phyloP scores from a whole-genome alignment of 2,797 vertebrate species.

The Channallabes apus region DNA sequence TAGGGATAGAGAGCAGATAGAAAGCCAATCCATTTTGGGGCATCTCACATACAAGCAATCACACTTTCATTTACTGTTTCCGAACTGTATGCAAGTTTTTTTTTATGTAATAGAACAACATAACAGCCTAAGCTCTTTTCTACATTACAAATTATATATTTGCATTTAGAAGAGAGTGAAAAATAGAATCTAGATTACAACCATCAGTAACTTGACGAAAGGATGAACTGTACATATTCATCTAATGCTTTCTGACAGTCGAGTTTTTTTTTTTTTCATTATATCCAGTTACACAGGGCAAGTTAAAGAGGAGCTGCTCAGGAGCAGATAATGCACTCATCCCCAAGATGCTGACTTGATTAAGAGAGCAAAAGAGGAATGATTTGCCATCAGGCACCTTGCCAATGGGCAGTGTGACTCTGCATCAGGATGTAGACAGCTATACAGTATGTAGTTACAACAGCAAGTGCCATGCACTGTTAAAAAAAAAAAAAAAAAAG shows the following conservation, averaged over 20 bases:
- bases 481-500: no score
- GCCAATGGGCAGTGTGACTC: conserved; percentile 17
- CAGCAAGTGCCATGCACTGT: neutral
- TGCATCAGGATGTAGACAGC: conserved; percentile 18
- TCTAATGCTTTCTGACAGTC: conserved; percentile 31
- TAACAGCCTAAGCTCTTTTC: neutral
- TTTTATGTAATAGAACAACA: neutral
- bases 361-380: conserved; percentile 28
- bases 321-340: conserved; percentile 39
- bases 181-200: conserved; percentile 9
- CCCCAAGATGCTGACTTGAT: conserved; percentile 30
- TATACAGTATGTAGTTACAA: conserved; percentile 25
- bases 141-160: neutral
- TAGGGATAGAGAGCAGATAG: neutral
- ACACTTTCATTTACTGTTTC: neutral
- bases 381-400: conserved; percentile 10
- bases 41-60: neutral
- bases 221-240: conserved; percentile 13
- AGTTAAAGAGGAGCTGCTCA: conserved; percentile 38
- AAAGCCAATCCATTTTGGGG: neutral
- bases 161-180: neutral
- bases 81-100: neutral
- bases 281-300: conserved; percentile 36
- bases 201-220: neutral
- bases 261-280: conserved; percentile 16